Conservation (phyloP, 2,113 vertebrate species). For the Sylvicapra grimmia region DNA sequence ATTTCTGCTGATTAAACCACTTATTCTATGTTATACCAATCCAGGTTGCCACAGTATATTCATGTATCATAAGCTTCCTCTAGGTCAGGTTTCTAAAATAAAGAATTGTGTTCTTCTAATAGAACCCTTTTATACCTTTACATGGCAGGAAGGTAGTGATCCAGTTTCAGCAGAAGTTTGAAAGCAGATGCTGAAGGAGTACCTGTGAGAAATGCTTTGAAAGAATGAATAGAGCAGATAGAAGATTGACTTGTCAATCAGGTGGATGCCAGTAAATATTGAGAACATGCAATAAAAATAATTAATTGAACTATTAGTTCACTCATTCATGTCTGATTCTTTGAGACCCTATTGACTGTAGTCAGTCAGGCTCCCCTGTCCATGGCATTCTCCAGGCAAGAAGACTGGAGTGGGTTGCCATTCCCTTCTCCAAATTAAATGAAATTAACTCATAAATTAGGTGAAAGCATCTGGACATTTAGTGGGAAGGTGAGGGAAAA, state of each 20-base stretch:
- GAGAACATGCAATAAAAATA: not conserved
- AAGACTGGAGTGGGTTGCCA: not conserved
- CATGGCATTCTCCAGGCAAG: not conserved
- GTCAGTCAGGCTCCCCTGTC: not conserved
- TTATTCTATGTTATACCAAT: not conserved
- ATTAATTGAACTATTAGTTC: not conserved
- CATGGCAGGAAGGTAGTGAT: not conserved
- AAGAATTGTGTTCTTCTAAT: not conserved
- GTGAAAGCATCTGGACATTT: not conserved
- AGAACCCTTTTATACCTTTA: not conserved
- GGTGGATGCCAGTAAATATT: not conserved
- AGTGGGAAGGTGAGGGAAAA: not conserved
- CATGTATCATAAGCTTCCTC: not conserved
- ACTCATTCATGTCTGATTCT: not conserved
- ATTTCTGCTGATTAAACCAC: not conserved
- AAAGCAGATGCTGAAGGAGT: not conserved
- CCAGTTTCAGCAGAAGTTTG: not conserved
- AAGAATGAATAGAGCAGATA: not conserved
- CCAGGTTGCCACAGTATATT: not conserved
- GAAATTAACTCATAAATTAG: not conserved
- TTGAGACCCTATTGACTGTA: not conserved
- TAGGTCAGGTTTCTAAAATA: not conserved
- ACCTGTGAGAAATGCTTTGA: not conserved
- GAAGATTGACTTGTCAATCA: not conserved
- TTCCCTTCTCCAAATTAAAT: not conserved